phyloP scores from a whole-genome alignment of 2,888 invertebrate genomes.

The Conops quadrifasciatus region DNA sequence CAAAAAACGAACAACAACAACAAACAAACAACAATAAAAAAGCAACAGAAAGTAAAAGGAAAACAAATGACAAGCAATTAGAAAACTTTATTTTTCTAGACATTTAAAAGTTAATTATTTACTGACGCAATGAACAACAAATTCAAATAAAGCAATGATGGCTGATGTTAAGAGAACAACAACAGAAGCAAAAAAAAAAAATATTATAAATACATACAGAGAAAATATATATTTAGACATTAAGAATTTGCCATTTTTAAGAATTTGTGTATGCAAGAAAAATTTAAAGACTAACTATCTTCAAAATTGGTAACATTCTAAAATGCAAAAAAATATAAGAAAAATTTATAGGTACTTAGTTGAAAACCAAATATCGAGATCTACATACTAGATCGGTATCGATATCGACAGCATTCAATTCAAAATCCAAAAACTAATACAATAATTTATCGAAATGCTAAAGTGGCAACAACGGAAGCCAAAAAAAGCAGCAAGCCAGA shows the following conservation, averaged over 20 bases:
- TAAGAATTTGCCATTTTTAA: conserved; percentile 13
- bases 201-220: neutral
- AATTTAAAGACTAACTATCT: neutral
- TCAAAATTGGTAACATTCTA: neutral
- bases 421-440: neutral
- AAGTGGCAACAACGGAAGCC: neutral
- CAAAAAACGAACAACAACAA: conserved; percentile 28
- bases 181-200: conserved; percentile 33
- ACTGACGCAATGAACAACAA: conserved; percentile 4
- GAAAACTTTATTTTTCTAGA: conserved; percentile 62
- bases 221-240: conserved; percentile 15
- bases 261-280: neutral
- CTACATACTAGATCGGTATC: neutral
- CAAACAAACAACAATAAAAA: conserved; percentile 39
- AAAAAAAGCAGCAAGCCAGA: neutral
- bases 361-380: neutral
- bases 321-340: neutral
- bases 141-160: conserved; percentile 29
- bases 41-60: conserved; percentile 38
- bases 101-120: conserved; percentile 51
- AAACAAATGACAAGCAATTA: conserved; percentile 56
- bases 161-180: neutral
- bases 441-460: neutral
- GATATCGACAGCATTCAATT: neutral
- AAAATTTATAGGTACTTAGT: too few species aligned